Percentiles rank a stretch among this genome's conserved stretches.
phyloP scores from a whole-genome alignment of 2,888 invertebrate species.

The Andrena marginata region DNA sequence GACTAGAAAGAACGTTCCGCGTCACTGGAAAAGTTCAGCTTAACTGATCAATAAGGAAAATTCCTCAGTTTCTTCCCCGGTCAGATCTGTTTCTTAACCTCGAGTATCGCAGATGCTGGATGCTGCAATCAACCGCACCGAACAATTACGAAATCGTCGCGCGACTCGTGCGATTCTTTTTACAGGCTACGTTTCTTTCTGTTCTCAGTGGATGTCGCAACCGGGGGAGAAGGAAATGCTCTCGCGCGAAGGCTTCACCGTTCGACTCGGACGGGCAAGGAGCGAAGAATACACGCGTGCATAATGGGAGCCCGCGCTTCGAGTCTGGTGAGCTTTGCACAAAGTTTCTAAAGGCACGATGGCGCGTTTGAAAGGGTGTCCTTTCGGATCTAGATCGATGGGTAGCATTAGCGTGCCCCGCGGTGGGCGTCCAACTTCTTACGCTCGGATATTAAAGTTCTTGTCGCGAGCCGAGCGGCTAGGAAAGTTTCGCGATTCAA shows the following conservation, averaged over 20 bases:
- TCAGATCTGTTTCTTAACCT: too few relatives aligned
- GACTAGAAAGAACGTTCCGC: background rate
- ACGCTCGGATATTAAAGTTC: conserved; percentile 59
- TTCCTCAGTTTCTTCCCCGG: background rate
- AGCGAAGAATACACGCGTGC: too few relatives aligned
- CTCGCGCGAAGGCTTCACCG: too few relatives aligned
- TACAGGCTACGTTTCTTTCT: too few relatives aligned
- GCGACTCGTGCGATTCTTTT: too few relatives aligned
- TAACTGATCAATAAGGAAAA: background rate
- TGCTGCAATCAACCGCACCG: too few relatives aligned
- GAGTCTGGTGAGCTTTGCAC: background rate
- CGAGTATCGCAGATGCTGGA: too few relatives aligned
- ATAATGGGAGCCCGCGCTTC: too few relatives aligned
- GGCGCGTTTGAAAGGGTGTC: background rate
- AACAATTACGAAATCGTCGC: too few relatives aligned
- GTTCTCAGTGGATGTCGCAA: too few relatives aligned
- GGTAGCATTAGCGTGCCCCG: conserved; percentile 4
- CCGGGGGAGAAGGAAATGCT: too few relatives aligned
- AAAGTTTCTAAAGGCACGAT: background rate
- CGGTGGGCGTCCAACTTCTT: conserved; percentile 16
- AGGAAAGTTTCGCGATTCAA: conserved; percentile 61
- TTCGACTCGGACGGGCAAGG: too few relatives aligned
- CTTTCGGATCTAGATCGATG: conserved; percentile 13
- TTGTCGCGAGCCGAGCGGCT: conserved; percentile 19
- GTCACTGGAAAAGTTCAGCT: background rate